phyloP scores from a whole-genome alignment of 1,140 invertebrate genomes.

The Drosophila orena region DNA sequence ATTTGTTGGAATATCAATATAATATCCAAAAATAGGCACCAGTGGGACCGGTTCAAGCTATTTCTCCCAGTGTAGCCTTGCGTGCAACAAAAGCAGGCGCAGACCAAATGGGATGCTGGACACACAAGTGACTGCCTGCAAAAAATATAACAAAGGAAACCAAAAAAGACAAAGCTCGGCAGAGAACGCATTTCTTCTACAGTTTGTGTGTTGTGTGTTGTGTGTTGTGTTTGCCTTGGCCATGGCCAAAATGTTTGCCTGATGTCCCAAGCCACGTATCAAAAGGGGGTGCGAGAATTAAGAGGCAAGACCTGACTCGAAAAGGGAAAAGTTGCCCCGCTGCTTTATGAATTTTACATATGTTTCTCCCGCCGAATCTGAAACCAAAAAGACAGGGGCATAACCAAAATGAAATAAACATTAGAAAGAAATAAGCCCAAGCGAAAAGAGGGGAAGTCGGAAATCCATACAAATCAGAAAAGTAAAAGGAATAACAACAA shows the following conservation, averaged over 20 bases:
- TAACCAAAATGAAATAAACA: conserved; percentile 55
- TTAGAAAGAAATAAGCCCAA: conserved; percentile 38
- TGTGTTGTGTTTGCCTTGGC: conserved; percentile 23
- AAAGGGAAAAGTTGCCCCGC: conserved; percentile 33
- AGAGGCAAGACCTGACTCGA: conserved; percentile 5
- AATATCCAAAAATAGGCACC: too few species aligned
- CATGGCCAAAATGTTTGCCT: conserved; percentile 29
- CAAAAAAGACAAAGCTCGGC: neutral
- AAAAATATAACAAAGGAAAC: neutral
- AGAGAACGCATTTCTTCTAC: conserved; percentile 13
- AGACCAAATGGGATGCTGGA: conserved; percentile 20
- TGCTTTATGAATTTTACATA: conserved; percentile 62
- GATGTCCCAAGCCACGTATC: conserved; percentile 16
- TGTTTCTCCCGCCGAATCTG: conserved; percentile 40
- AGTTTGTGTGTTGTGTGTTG: neutral
- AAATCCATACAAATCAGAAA: conserved; percentile 66
- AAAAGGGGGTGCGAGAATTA: conserved; percentile 3
- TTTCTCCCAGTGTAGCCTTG: conserved; percentile 21
- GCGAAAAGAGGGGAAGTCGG: conserved; percentile 21
- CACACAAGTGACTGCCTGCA: neutral
- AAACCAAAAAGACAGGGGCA: conserved; percentile 36
- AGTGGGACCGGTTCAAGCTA: too few species aligned
- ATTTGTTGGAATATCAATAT: too few species aligned
- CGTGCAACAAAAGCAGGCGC: conserved; percentile 14
- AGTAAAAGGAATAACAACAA: conserved; percentile 41